Percentiles rank a stretch among this genome's conserved stretches.
Evolutionary conservation across 2,888 invertebrate species (phyloP).

Genomic region (Sturmia bella): DNA sequence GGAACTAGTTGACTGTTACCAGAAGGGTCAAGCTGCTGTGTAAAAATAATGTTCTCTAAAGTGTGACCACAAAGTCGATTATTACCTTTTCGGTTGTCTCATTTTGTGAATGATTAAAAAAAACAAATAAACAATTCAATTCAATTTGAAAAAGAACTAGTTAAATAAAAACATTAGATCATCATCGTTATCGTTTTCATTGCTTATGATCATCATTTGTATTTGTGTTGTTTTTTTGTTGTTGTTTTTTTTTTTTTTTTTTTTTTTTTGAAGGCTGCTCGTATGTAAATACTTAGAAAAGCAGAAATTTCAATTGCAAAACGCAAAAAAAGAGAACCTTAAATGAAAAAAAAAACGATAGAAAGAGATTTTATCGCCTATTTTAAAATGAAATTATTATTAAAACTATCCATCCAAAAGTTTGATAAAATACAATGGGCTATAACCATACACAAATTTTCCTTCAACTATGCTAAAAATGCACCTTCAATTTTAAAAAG

Average conservation of each 20-base stretch:
- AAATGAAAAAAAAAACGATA: slow-evolving; percentile 18
- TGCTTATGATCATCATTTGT: slow-evolving; percentile 7
- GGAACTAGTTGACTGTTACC: too few species aligned
- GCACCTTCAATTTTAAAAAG: too few species aligned
- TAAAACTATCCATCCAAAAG: too few species aligned
- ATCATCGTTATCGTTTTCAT: slow-evolving; percentile 36
- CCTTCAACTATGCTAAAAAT: too few species aligned
- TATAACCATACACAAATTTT: too few species aligned
- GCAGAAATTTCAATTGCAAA: background rate
- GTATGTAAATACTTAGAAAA: too few species aligned
- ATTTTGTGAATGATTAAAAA: slow-evolving; percentile 16
- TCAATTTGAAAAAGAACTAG: slow-evolving; percentile 6
- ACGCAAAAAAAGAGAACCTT: slow-evolving; percentile 5
- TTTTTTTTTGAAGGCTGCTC: too few species aligned
- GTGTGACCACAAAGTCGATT: background rate
- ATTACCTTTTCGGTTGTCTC: background rate
- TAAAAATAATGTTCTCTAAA: background rate
- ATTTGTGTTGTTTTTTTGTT: background rate
- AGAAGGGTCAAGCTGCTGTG: too few species aligned
- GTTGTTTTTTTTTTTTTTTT: background rate
- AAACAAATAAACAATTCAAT: slow-evolving; percentile 48
- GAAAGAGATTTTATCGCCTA: slow-evolving; percentile 31
- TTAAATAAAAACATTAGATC: slow-evolving; percentile 40
- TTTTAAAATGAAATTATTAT: too few species aligned
- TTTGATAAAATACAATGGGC: too few species aligned